A percentile compares a stretch with the other conserved stretches of the same genome.
Conservation (phyloP, 2,888 invertebrate genomes). For the Folsomia manolachei region DNA sequence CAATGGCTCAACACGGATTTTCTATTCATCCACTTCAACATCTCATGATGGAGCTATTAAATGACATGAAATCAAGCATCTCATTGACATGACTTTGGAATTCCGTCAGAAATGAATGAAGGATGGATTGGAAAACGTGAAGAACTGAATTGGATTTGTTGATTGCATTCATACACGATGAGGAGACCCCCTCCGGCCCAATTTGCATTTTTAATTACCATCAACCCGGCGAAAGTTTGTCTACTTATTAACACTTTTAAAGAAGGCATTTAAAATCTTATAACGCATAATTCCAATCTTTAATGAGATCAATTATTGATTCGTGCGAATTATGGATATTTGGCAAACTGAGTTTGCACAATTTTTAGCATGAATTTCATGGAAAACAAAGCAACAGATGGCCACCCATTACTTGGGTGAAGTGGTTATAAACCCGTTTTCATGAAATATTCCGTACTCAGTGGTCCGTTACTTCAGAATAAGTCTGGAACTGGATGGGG, state of each 20-base stretch:
- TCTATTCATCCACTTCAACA: background rate
- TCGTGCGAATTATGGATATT: too few relatives aligned
- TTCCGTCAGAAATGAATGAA: background rate
- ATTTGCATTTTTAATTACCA: slow-evolving; percentile 52
- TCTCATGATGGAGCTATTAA: background rate
- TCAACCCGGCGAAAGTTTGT: slow-evolving; percentile 12
- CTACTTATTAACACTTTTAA: background rate
- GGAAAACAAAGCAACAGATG: background rate
- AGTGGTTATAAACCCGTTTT: too few relatives aligned
- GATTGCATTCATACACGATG: background rate
- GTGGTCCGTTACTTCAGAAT: background rate
- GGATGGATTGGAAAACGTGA: background rate
- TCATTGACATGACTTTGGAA: background rate
- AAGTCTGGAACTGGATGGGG: too few relatives aligned
- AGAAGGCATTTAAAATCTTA: background rate
- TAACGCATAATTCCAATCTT: background rate
- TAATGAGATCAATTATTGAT: background rate
- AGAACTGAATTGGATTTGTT: background rate
- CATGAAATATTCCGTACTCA: too few relatives aligned
- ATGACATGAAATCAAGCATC: background rate
- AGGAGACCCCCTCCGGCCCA: slow-evolving; percentile 43
- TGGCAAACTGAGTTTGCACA: background rate
- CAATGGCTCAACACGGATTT: background rate
- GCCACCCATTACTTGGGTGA: too few relatives aligned
- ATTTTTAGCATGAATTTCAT: background rate